A percentile compares a stretch with the other conserved stretches of the same genome.
Evolutionary conservation across 2,797 vertebrate genomes (phyloP).

Genomic region (Phoeniculus purpureus): DNA sequence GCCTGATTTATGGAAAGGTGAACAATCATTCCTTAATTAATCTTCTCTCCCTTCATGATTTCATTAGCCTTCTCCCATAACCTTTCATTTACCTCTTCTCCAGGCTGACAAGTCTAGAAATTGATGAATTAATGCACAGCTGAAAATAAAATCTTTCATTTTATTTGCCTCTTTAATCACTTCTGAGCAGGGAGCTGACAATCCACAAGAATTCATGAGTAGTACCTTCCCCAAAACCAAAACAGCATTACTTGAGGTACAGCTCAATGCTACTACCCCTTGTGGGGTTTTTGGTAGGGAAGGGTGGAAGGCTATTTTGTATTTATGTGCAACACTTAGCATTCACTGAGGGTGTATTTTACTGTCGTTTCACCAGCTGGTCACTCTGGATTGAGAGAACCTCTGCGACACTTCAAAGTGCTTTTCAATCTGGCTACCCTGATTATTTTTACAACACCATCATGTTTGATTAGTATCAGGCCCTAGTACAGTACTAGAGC

Average conservation of each 20-base stretch:
- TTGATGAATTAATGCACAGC: constrained; percentile 18
- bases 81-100: constrained; percentile 39
- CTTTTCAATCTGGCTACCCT: background rate
- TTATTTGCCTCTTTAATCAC: constrained; percentile 38
- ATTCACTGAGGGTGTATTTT: background rate
- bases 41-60: background rate
- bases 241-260: background rate
- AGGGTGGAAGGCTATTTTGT: background rate
- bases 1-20: background rate
- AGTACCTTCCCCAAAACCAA: background rate
- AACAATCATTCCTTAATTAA: constrained; percentile 15
- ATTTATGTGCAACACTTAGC: background rate
- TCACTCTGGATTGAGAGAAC: background rate
- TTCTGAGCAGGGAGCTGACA: background rate
- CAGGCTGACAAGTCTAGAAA: background rate
- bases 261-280: background rate
- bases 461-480: background rate
- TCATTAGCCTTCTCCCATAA: background rate
- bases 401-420: background rate
- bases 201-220: background rate
- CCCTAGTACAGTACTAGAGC: background rate
- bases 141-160: constrained; percentile 6
- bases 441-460: background rate
- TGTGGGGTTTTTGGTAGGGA: background rate
- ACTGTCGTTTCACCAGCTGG: background rate